Base-by-base conservation (phyloP, 2,888 invertebrate species). In the Orchesella flavescens region DNA sequence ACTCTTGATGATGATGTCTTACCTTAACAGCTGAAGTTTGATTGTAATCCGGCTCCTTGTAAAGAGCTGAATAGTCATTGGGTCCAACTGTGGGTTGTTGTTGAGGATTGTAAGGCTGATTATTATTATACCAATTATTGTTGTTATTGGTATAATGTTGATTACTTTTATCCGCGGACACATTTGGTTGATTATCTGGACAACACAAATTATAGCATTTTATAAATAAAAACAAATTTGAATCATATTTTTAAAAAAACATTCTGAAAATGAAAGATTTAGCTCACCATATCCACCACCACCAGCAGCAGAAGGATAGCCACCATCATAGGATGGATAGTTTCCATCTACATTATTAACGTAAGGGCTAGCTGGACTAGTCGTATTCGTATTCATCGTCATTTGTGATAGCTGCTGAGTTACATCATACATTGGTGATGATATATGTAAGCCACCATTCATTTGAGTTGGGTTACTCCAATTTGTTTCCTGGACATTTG, bases 381-480 rank as follows among this genome's bases (percentile, higher is more conserved):
- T 17, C 1, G 69, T 49, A 21, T 21, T 23, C 9, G 69, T 49
- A 21, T 21, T 23, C 9, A 17, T 10, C 17, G 66, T 44, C 19
- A 23, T n/a, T 24, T 66, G 66, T 12, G 78, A 21, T 44, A 55
- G 44, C 43, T 61, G 49, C n/a, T 69, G 79, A 2, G 15, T 49
- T 72, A 57, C 21, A 21, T 72, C 55, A 73, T 73, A 44, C 43
- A 43, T 61, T 43, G 73, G 44, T 13, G 65, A 34, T 0, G 57
- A 66, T 1, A 81, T 7, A 61, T 81, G 81, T 1, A 81, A 57
- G 12, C 81, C 81, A 5, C 81, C 81, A 75, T 81, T 74, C 69
- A 81, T 74, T 63, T 72, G 72, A 34, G 12, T 57, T 12, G 72
- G 7, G 19, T 72, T 72, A 43, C 23, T 57, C 72, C 72, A 72